Evolutionary conservation across 2,113 vertebrate species (phyloP).

Genomic region (Prionailurus viverrinus): DNA sequence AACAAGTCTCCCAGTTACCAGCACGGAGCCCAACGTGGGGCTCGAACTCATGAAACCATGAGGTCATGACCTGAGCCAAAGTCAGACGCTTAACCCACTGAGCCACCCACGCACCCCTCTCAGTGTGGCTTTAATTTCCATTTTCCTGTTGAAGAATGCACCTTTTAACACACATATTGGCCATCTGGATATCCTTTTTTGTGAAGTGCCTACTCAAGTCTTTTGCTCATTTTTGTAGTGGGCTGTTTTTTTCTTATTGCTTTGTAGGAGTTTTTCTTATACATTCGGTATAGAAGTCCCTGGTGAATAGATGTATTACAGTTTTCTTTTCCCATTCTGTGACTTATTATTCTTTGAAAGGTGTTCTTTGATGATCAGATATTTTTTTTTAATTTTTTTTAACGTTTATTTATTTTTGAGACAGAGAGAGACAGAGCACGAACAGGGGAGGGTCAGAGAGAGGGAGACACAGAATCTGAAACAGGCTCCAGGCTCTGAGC

Average conservation of each 20-base stretch:
- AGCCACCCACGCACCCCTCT: neutral
- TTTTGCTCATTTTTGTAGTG: neutral
- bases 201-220: neutral
- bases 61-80: too few relatives aligned
- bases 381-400: neutral
- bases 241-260: neutral
- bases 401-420: too few relatives aligned
- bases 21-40: too few relatives aligned
- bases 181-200: neutral
- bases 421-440: too few relatives aligned
- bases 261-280: neutral
- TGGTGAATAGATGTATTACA: neutral
- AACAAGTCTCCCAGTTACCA: too few relatives aligned
- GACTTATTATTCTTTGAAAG: neutral
- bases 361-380: neutral
- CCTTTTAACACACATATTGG: neutral
- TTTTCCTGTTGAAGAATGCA: conserved; percentile 1
- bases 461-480: too few relatives aligned
- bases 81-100: too few relatives aligned
- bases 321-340: neutral
- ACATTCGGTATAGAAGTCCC: neutral
- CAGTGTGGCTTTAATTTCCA: conserved; percentile 18
- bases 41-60: too few relatives aligned
- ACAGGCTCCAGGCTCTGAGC: too few relatives aligned
- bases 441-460: too few relatives aligned